Evolutionary conservation across 2,113 vertebrate species (phyloP), one percentile per base, ranked within the genome.

Genomic region (Arothron firmamentum): DNA sequence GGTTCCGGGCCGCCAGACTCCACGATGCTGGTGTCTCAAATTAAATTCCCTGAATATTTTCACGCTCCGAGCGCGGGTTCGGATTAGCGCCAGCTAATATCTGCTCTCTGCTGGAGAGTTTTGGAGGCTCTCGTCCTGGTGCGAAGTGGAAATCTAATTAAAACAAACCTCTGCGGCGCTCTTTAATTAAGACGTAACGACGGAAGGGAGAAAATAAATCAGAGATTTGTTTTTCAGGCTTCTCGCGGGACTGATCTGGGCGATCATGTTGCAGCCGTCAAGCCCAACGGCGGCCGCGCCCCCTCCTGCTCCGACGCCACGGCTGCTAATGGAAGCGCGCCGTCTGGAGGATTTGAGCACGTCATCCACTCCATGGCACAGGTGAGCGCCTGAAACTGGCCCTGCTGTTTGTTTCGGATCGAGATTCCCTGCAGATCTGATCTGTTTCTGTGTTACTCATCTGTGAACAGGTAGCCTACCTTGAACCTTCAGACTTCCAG

Each of bases 351-450:
- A 52, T 92, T 95, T 62, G 94, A 96, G 48, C 89, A 88, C 17
- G 75, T 92, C 19, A 90, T 97, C 54, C 93, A 92, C 65, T 92
- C 88, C 67, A 98, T 97, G 94, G 94, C 95, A 18, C 95, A 97
- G 90, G 97, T 98, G 89, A 15, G 6, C 45, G 6, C 45, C 17
- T 46, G 45, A 1, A n/a, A 9, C 34, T 12, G 9, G 11, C 9
- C 31, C 9, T 12, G 34, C 34, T 38, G 34, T 5, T 23, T 6
- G 34, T 0, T 38, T 38, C 1, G 4, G 34, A 38, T 38, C 12
- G 34, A 10, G 1, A 46, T 46, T 15, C 45, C 11, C 42, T 45
- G 42, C 10, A 45, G 15, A 45, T 6, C 3, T 3, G 28, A 28
- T 28, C 28, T 4, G 3, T 6, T 28, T 28, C 2, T 7, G 25